Evolutionary conservation across 2,888 invertebrate genomes (phyloP), one percentile per base, ranked within the genome.

Genomic region (Andrena praecox): DNA sequence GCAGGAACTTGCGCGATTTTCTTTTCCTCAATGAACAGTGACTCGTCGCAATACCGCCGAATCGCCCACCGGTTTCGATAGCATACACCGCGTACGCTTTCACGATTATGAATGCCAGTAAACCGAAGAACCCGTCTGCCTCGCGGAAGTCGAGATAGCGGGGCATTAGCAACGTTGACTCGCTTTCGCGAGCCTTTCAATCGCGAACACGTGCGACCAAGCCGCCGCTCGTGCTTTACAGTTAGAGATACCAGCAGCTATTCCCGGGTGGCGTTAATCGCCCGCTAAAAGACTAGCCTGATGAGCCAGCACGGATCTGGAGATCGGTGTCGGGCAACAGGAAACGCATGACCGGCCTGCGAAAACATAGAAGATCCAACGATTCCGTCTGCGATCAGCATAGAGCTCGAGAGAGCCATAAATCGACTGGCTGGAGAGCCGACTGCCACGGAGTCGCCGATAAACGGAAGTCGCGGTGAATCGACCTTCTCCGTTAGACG

Each of bases 401-500:
- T 5, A 29, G 24, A 12, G 35, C 29, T 16, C 12, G 66, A 20
- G 56, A 27, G 56, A 29, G 54, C 24, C 54, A 62, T 74, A 75
- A 74, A 80, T 74, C 48, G 80, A 10, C 6, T 1, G 20, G 16
- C 29, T 16, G 10, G 54, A 78, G 71, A 62, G 64, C 54, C 54
- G 35, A 12, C 20, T n/a, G 27, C 56, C 5, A 42, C 42, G 42
- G 42, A 72, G 71, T 67, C 69, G 50, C 62, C 71, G 74, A 86
- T 69, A 75, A 75, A 54, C 77, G 77, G 84, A 85, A 82, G 80
- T 80, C 63, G 35, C 50, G 52, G 50, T 84, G 72, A 77, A 87
- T 80, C 77, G 80, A 75, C 66, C 77, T 80, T 68, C 72, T 67
- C 77, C 71, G 80, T 80, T 84, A 73, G 76, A 87, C 63, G 80